Evolutionary conservation across 2,888 invertebrate species (phyloP), one percentile per base, ranked within the genome.

Genomic region (Tridacna crocea): DNA sequence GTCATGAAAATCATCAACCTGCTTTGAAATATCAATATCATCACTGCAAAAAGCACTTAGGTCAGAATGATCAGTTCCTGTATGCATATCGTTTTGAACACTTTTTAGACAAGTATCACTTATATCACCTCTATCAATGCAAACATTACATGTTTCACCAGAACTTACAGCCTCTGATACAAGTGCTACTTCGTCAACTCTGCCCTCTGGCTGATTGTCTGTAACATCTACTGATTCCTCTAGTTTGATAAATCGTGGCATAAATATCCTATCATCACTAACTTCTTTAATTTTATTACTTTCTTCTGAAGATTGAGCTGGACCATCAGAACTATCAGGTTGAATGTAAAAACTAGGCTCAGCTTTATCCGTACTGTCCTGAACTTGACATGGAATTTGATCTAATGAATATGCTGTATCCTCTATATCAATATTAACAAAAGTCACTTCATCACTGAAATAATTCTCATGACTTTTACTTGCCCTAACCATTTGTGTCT

Each of bases 371-470:
- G 80, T 79, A 17, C 82, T 83, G n/a, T 74, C 58, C 17, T 83
- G 83, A 72, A 72, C 73, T 47, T 72, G 78, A 63, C 84, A 82
- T 61, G 89, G 88, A 77, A 89, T 89, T 75, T 89, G 89, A 95
- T 98, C 98, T 84, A 98, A 95, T 87, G 98, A 98, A 94, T 98
- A 98, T 93, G 98, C 98, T 93, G 98, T 97, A 94, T 98, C 98
- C 94, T 98, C 98, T 94, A 98, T 97, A 92, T 98, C 98, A 92
- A 98, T 97, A 89, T 97, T 97, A 88, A 98, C 97, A 85, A 97
- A 96, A 92, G 97, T 97, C 95, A 98, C 96, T 65, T 96, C 96
- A 27, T 84, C 88, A 93, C 97, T 96, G 95, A 98, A 95, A 94
- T 98, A 98, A 95, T 98, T 98, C 95, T 98, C 98, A 70, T 94